These are phyloP conservation scores for Platygyra sinensis DNA, from an alignment of 64 coral and sea anemone species.

Conservation along the genomic window DNA sequence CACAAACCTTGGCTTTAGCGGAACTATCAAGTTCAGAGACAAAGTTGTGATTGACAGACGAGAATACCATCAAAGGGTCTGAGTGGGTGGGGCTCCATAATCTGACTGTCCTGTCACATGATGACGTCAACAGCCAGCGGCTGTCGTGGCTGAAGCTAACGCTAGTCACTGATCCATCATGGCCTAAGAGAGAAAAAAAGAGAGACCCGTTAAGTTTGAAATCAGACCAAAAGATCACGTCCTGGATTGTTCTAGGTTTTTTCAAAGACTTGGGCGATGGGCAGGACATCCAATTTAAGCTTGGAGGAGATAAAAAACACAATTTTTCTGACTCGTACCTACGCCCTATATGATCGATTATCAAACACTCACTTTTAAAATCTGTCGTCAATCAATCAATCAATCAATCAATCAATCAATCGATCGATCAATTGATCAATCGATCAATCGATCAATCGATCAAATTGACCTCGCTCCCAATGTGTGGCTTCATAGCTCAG, in stretches of 20 bases:
- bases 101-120: constrained; percentile 81
- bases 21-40: constrained; percentile 45
- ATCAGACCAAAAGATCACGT: too few species aligned
- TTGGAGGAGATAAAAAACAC: too few species aligned
- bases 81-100: constrained; percentile 73
- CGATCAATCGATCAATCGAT: too few species aligned
- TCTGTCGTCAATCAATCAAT: too few species aligned
- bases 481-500: too few species aligned
- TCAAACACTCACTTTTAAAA: neutral
- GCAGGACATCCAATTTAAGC: too few species aligned
- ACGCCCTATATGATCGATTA: neutral
- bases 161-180: constrained; percentile 84
- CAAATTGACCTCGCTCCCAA: too few species aligned
- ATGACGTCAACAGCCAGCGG: constrained; percentile 86
- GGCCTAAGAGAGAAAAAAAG: constrained; percentile 35
- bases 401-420: neutral
- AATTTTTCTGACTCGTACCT: too few species aligned
- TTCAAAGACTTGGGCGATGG: too few species aligned
- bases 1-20: constrained; percentile 62
- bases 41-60: constrained; percentile 84
- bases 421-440: neutral
- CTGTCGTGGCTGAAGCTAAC: constrained; percentile 81
- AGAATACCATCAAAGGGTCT: constrained; percentile 74
- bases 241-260: too few species aligned
- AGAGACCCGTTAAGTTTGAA: too few species aligned